Evolutionary conservation across 2,113 vertebrate genomes (phyloP).

Genomic region (Campylomormyrus numenius): DNA sequence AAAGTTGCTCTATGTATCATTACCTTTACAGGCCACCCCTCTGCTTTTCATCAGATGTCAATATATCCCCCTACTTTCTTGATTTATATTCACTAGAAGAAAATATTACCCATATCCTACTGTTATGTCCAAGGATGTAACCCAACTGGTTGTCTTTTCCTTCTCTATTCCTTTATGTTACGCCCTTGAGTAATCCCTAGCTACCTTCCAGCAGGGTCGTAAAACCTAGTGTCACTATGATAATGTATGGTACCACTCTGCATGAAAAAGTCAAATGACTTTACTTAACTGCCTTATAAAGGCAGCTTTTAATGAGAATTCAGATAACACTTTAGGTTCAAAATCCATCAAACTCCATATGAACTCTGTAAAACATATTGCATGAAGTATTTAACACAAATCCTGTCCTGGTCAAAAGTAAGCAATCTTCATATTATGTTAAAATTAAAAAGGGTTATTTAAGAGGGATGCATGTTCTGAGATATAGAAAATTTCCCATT

Average conservation of each 20-base stretch:
- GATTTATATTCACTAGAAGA: background rate
- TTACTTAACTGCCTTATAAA: background rate
- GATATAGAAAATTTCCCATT: background rate
- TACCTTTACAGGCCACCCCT: background rate
- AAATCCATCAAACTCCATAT: background rate
- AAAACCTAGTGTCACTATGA: background rate
- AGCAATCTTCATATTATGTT: background rate
- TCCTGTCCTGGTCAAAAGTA: background rate
- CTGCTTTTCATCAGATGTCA: background rate
- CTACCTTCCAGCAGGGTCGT: background rate
- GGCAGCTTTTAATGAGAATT: background rate
- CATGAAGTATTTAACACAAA: background rate
- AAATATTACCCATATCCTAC: background rate
- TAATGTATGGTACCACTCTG: background rate
- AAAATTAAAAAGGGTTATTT: background rate
- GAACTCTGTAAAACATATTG: background rate
- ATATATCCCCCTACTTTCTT: background rate
- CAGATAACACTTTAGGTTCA: background rate
- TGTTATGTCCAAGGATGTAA: background rate
- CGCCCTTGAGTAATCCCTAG: background rate
- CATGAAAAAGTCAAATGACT: background rate
- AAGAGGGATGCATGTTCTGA: background rate
- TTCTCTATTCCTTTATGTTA: background rate
- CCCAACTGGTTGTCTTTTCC: background rate
- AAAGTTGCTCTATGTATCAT: background rate